phyloP scores from a whole-genome alignment of 1,140 invertebrate genomes.

The Philaenus spumarius region DNA sequence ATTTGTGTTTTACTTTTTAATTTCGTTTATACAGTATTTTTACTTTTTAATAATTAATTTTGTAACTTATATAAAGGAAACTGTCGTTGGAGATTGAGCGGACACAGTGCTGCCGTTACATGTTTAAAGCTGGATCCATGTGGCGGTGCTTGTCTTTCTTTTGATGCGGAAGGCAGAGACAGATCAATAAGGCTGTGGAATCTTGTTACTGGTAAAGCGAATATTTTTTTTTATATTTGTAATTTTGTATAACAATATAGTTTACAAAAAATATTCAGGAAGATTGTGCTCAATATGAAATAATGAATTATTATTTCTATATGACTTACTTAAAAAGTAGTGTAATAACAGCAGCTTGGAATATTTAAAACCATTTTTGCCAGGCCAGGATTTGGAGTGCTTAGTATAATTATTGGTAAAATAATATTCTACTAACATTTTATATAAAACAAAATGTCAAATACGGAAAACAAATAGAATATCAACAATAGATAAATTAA shows the following conservation, averaged over 20 bases:
- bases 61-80: no score
- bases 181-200: conserved; percentile 71
- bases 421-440: no score
- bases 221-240: not conserved
- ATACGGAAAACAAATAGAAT: no score
- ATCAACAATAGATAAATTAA: no score
- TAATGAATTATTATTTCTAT: not conserved
- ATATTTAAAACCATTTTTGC: not conserved
- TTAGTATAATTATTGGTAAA: no score
- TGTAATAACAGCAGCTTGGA: not conserved
- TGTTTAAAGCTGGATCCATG: conserved; percentile 60
- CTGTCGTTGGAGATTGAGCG: conserved; percentile 60
- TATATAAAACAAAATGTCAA: no score
- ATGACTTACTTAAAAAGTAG: not conserved
- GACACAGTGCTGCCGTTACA: conserved; percentile 68
- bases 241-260: not conserved
- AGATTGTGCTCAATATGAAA: not conserved
- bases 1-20: no score
- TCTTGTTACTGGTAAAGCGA: conserved; percentile 54
- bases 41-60: no score
- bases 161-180: conserved; percentile 61
- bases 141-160: conserved; percentile 61
- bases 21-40: no score
- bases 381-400: not conserved
- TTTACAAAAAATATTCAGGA: not conserved